Percentiles rank a stretch among this genome's conserved stretches.
These are phyloP conservation scores for Drosophila arawakana DNA, from an alignment of 1,140 invertebrate genomes.

Conservation along the genomic window DNA sequence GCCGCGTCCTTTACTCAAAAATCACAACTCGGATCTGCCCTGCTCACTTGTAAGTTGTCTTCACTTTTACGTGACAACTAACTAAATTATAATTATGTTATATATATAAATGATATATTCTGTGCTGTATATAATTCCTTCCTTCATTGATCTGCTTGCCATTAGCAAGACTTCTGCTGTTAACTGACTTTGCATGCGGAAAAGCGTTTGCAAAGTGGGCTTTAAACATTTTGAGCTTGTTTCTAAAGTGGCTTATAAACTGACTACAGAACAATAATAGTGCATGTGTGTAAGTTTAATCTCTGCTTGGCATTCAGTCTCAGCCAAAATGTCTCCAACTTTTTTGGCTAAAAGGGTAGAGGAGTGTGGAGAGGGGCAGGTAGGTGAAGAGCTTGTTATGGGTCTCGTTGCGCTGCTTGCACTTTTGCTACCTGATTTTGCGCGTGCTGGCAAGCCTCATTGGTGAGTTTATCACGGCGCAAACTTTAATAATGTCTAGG, in stretches of 20 bases:
- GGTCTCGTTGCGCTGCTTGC: conserved; percentile 21
- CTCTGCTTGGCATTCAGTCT: conserved; percentile 65
- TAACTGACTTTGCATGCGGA: conserved; percentile 40
- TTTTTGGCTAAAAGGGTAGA: not conserved
- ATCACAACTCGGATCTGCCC: too few species aligned
- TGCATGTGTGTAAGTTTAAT: conserved; percentile 47
- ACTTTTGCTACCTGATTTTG: conserved; percentile 17
- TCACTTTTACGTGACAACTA: too few species aligned
- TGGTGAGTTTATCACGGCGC: conserved; percentile 61
- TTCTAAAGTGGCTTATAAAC: conserved; percentile 71
- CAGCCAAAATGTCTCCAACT: conserved; percentile 45
- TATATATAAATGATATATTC: too few species aligned
- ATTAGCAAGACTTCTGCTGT: conserved; percentile 31
- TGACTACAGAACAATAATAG: conserved; percentile 23
- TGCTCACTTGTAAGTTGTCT: too few species aligned
- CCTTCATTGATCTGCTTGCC: not conserved
- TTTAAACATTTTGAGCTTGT: conserved; percentile 65
- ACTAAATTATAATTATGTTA: too few species aligned
- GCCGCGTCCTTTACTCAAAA: too few species aligned
- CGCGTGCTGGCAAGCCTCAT: conserved; percentile 52
- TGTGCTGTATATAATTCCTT: too few species aligned
- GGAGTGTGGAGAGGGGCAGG: too few species aligned
- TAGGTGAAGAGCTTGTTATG: conserved; percentile 37
- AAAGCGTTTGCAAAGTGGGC: conserved; percentile 22
- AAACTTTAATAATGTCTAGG: conserved; percentile 57